Evolutionary conservation across 2,888 invertebrate genomes (phyloP), one percentile per base, ranked within the genome.

Genomic region (Marronus borbonicus): DNA sequence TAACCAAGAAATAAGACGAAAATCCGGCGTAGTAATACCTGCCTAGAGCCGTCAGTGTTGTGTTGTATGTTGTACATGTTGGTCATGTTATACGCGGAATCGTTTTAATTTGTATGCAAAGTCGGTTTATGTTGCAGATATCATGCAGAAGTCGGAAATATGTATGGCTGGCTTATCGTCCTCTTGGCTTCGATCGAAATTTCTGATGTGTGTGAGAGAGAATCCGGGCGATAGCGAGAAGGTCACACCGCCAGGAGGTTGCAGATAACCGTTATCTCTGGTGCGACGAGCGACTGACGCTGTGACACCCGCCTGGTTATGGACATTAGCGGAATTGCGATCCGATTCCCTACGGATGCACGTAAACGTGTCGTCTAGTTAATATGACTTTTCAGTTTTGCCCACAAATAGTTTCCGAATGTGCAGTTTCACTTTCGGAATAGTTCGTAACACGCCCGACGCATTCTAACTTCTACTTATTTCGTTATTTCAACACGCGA

Each of bases 261-360:
- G 82, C 82, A 83, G 85, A 85, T 84, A 84, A 80, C 82, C 78
- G 82, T 84, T 85, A 85, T 85, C 85, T 84, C 84, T 79, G 65
- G 55, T 58, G 55, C 65, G 55, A 2, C 55, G 17, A 83, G 83
- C 83, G 82, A 83, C 81, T 83, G 84, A 83, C 83, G 83, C 84
- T 58, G 39, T 62, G 60, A 74, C 72, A 76, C 66, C 60, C 65
- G 82, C 44, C 50, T 36, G 72, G 60, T 60, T 74, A 74, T 74
- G 72, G 81, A 84, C 84, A 84, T 85, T 85, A 85, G 82, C 82
- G 78, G 84, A 84, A 85, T 84, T 84, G 83, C 83, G 82, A 80
- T 80, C 79, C 80, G 80, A 80, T 80, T 80, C 80, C 80, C 76
- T 74, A 52, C 50, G 65, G 80, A 66, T 66, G 72, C 62, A 76